Evolutionary conservation across 2,113 vertebrate species (phyloP).

Genomic region (Nematolebias whitei): DNA sequence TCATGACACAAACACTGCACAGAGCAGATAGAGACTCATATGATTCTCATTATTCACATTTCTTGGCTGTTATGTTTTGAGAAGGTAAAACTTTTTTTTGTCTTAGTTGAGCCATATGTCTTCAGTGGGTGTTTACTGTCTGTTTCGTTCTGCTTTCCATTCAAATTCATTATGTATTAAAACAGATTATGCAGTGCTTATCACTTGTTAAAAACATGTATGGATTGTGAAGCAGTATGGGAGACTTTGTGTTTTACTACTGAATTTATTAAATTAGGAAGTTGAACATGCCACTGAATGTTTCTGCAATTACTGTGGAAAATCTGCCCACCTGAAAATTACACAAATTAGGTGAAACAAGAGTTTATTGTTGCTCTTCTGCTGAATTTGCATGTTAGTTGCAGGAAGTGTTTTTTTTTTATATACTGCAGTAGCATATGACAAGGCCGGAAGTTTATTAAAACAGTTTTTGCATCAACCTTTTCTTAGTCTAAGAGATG

Average conservation of each 20-base stretch:
- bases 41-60: constrained; percentile 12
- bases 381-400: constrained; percentile 10
- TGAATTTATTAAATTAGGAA: constrained; percentile 52
- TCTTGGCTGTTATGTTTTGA: constrained; percentile 6
- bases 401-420: constrained; percentile 34
- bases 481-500: neutral
- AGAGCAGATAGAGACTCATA: constrained; percentile 1
- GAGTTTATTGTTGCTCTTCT: constrained; percentile 10
- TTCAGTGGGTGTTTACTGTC: constrained; percentile 6
- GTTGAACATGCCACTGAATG: constrained; percentile 48
- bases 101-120: constrained; percentile 4
- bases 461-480: neutral
- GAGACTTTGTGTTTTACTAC: constrained; percentile 30
- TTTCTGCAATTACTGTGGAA: constrained; percentile 34
- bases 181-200: constrained; percentile 24
- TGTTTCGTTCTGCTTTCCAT: constrained; percentile 9
- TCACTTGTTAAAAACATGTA: constrained; percentile 2
- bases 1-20: constrained; percentile 39
- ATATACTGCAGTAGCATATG: constrained; percentile 6
- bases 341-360: constrained; percentile 31
- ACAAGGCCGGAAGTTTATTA: neutral
- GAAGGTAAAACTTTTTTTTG: constrained; percentile 6
- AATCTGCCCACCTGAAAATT: constrained; percentile 15
- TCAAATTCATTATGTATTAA: constrained; percentile 9
- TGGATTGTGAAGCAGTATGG: constrained; percentile 11